Conservation (phyloP, 1,140 invertebrate species). For the Pachyrhynchus sulphureomaculatus region DNA sequence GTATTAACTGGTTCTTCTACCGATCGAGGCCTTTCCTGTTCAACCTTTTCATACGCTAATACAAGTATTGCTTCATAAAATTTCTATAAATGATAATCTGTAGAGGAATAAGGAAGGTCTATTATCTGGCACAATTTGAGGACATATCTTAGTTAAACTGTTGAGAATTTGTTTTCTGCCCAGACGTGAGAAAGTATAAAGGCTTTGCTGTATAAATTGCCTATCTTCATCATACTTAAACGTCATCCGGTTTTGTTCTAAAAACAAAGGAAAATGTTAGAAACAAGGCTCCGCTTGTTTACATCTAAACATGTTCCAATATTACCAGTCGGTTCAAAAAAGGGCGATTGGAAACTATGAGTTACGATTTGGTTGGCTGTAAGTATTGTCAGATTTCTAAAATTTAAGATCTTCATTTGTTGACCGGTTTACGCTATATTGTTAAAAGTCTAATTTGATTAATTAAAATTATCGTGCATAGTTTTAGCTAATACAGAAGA, state of each 20-base stretch:
- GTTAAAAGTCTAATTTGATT: too few species aligned
- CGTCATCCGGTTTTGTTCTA: background rate
- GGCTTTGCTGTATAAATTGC: background rate
- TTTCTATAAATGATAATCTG: constrained; percentile 57
- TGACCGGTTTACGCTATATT: too few species aligned
- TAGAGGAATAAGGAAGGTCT: constrained; percentile 53
- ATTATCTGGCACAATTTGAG: constrained; percentile 38
- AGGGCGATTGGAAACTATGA: too few species aligned
- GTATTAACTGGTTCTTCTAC: too few species aligned
- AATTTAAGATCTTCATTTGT: background rate
- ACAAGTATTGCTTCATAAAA: constrained; percentile 56
- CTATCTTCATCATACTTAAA: background rate
- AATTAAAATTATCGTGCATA: too few species aligned
- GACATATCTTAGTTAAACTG: constrained; percentile 44
- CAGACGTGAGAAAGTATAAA: constrained; percentile 31
- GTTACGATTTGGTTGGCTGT: too few species aligned
- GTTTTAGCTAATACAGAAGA: too few species aligned
- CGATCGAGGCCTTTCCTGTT: background rate
- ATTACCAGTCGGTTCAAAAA: background rate
- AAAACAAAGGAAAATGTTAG: background rate
- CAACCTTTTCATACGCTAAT: constrained; percentile 35
- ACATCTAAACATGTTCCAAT: too few species aligned
- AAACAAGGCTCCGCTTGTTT: too few species aligned
- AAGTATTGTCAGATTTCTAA: too few species aligned
- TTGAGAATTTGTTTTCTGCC: constrained; percentile 38